Percentiles rank a stretch among this genome's conserved stretches.
Evolutionary conservation across 35 echinoderm and acorn worm genomes (phyloP).

Genomic region (Lytechinus variegatus): DNA sequence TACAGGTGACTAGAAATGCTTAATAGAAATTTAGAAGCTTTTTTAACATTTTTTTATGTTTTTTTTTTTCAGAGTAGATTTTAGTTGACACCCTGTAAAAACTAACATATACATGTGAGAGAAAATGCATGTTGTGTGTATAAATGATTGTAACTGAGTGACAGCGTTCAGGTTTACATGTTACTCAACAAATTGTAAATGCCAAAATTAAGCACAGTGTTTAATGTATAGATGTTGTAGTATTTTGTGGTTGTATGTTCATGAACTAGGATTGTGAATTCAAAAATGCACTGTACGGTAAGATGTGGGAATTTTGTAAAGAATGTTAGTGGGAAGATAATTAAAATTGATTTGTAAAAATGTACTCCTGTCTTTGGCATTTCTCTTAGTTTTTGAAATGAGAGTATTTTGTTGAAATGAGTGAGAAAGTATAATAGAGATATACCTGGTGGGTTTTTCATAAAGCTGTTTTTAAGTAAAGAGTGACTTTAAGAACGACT

Average conservation of each 20-base stretch:
- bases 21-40: background rate
- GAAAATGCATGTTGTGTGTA: background rate
- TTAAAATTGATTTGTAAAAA: constrained; percentile 14
- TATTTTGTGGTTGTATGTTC: background rate
- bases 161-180: background rate
- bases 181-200: background rate
- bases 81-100: background rate
- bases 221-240: background rate
- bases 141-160: too few species aligned
- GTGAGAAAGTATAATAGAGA: too few species aligned
- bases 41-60: background rate
- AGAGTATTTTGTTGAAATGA: too few species aligned
- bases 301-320: background rate
- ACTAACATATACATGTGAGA: background rate
- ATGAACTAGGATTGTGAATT: background rate
- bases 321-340: background rate
- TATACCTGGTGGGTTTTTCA: too few species aligned
- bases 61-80: background rate
- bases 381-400: background rate
- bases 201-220: background rate
- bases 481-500: too few species aligned
- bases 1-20: background rate
- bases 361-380: background rate
- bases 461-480: too few species aligned
- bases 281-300: background rate